phyloP scores from a whole-genome alignment of 1,140 invertebrate species.

The Hydropsyche tenuis region DNA sequence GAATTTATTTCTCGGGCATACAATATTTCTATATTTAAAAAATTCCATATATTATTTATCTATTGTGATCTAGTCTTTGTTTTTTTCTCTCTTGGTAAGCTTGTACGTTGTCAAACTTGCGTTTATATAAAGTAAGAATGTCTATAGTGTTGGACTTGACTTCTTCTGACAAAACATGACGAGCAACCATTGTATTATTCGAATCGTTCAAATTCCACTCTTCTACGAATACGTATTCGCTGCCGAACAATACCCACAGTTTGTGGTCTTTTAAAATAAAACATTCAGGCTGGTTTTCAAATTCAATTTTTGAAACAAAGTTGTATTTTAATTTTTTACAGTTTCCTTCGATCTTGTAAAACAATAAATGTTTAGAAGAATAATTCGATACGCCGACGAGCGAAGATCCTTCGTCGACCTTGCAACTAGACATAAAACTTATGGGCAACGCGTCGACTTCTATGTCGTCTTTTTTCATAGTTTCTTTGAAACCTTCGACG shows the following conservation, averaged over 20 bases:
- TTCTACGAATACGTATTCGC: background rate
- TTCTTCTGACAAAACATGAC: background rate
- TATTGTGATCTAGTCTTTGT: conserved; percentile 51
- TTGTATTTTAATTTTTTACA: conserved; percentile 3
- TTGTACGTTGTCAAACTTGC: conserved; percentile 77
- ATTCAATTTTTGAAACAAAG: conserved; percentile 17
- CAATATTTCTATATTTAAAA: background rate
- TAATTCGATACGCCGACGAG: conserved; percentile 39
- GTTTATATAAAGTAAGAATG: conserved; percentile 68
- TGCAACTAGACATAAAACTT: conserved; percentile 61
- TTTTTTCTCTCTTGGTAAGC: conserved; percentile 80
- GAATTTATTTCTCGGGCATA: too few species aligned
- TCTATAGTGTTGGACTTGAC: background rate
- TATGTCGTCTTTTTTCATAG: conserved; percentile 64
- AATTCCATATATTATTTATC: too few species aligned
- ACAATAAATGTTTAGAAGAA: conserved; percentile 14
- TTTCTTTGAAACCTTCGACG: conserved; percentile 47
- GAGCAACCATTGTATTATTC: background rate
- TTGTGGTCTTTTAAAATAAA: conserved; percentile 31
- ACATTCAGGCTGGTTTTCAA: conserved; percentile 27
- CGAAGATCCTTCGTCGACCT: conserved; percentile 55
- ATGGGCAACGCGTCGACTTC: conserved; percentile 66
- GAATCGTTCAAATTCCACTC: background rate
- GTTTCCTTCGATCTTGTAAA: conserved; percentile 34
- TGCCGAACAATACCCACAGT: conserved; percentile 24